A percentile compares a stretch with the other conserved stretches of the same genome.
Conservation (phyloP, 1,140 invertebrate genomes). For the Sinella curviseta region DNA sequence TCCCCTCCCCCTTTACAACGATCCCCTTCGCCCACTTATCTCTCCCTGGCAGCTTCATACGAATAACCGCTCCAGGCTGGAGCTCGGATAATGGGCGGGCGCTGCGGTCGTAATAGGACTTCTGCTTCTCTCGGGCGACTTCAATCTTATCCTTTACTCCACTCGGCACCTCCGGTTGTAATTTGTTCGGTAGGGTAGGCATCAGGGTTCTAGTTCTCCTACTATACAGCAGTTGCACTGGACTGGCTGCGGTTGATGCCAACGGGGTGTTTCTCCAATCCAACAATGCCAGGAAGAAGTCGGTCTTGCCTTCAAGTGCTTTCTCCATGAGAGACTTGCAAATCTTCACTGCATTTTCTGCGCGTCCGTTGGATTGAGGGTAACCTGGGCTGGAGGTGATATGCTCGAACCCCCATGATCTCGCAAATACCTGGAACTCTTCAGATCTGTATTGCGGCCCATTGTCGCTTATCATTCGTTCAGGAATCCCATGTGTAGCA, state of each 20-base stretch:
- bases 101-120: neutral
- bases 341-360: constrained; percentile 53
- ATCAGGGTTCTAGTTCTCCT: neutral
- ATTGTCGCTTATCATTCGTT: constrained; percentile 53
- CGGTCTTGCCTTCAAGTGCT: neutral
- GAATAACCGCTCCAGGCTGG: neutral
- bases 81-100: neutral
- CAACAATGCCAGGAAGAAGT: neutral
- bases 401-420: constrained; percentile 54
- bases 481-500: constrained; percentile 52
- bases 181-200: neutral
- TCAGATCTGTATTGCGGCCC: constrained; percentile 53
- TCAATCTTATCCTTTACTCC: neutral
- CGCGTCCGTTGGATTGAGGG: constrained; percentile 53
- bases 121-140: neutral
- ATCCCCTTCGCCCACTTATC: neutral
- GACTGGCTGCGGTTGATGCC: neutral
- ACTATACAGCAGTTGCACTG: constrained; percentile 12
- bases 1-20: neutral
- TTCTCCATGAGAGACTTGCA: constrained; percentile 54
- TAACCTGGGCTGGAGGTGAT: constrained; percentile 53
- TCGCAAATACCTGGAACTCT: constrained; percentile 54
- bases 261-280: constrained; percentile 16
- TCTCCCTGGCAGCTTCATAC: neutral
- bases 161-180: neutral